Percentiles rank a stretch among this genome's conserved stretches.
These are phyloP conservation scores for Romanomermis culicivorax DNA, from an alignment of 2,888 invertebrate genomes.

Conservation along the genomic window DNA sequence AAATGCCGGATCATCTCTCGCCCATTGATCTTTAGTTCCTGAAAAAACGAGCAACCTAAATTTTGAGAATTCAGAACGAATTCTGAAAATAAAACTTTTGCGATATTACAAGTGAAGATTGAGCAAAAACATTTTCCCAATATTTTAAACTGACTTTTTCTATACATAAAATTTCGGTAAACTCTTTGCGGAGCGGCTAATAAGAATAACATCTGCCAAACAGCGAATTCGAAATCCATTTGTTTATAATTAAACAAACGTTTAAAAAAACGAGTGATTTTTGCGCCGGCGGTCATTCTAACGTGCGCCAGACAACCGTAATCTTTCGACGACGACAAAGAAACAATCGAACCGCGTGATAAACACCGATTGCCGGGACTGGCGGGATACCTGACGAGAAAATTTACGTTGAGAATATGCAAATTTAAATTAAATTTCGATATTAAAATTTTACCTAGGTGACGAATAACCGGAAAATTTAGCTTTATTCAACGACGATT, in stretches of 20 bases:
- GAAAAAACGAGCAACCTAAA: conserved; percentile 27
- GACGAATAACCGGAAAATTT: too few relatives aligned
- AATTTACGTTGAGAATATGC: too few relatives aligned
- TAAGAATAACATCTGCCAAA: conserved; percentile 96
- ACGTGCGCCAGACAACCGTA: conserved; percentile 11
- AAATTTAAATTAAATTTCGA: too few relatives aligned
- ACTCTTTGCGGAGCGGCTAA: conserved; percentile 87
- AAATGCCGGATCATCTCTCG: conserved; percentile 94
- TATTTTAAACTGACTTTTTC: conserved; percentile 43
- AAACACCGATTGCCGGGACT: not conserved
- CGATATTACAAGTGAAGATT: too few relatives aligned
- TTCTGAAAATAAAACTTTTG: not conserved
- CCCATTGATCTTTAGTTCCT: conserved; percentile 97
- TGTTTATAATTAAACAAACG: conserved; percentile 68
- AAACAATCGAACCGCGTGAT: not conserved
- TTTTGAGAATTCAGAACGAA: not conserved
- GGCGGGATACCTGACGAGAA: not conserved
- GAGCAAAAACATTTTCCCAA: not conserved
- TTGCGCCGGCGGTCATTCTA: conserved; percentile 11
- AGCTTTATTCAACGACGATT: too few relatives aligned
- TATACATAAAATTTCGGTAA: conserved; percentile 77
- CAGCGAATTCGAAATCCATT: conserved; percentile 97
- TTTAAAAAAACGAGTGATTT: conserved; percentile 9
- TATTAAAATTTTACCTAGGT: too few relatives aligned
- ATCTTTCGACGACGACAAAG: not conserved